Percentiles rank a stretch among this genome's conserved stretches.
These are phyloP conservation scores for Exaiptasia diaphana DNA, from an alignment of 64 coral and sea anemone species.

Conservation along the genomic window DNA sequence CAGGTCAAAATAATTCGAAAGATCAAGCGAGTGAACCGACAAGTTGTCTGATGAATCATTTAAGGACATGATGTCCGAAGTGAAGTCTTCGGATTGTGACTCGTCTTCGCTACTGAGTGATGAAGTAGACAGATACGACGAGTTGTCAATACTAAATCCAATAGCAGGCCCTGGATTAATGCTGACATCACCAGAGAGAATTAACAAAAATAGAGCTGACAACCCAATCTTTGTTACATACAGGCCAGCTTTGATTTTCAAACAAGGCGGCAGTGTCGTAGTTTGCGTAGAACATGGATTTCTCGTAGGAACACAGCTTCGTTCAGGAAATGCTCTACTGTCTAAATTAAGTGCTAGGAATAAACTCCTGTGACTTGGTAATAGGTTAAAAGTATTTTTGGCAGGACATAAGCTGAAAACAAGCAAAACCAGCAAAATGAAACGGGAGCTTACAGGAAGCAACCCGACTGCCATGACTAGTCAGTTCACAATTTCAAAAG, in stretches of 20 bases:
- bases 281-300: not conserved
- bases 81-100: not conserved
- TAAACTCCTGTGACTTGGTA: conserved; percentile 7
- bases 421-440: conserved; percentile 9
- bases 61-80: no score
- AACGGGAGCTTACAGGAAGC: conserved; percentile 20
- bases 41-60: no score
- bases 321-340: not conserved
- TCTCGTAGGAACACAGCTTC: conserved; percentile 1
- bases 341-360: conserved; percentile 25
- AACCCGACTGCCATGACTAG: no score
- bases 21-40: no score
- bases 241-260: conserved; percentile 24
- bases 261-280: conserved; percentile 7
- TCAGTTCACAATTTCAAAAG: no score
- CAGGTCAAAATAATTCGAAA: conserved; percentile 6
- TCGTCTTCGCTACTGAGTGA: not conserved
- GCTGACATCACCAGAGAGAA: conserved; percentile 37
- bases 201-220: not conserved
- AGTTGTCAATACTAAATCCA: not conserved
- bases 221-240: conserved; percentile 18
- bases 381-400: not conserved
- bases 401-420: not conserved
- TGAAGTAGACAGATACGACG: not conserved
- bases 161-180: conserved; percentile 28